Evolutionary conservation across 2,113 vertebrate species (phyloP).

Genomic region (Tragelaphus buxtoni): DNA sequence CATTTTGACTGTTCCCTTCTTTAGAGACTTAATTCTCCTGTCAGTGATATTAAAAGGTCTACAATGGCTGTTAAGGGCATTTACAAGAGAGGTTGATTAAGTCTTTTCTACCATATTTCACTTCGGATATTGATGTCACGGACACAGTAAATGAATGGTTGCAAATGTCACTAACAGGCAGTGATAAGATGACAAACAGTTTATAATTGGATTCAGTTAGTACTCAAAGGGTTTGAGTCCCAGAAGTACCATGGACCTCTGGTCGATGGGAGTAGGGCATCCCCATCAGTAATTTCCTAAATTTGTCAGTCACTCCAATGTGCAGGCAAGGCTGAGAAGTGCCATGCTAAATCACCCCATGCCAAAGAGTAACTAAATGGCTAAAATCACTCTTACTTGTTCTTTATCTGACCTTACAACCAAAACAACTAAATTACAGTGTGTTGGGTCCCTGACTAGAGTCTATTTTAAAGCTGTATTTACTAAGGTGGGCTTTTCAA

Average conservation of each 20-base stretch:
- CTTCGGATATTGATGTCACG: neutral
- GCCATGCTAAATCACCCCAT: neutral
- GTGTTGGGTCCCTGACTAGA: neutral
- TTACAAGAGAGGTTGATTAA: neutral
- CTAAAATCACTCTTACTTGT: too few relatives aligned
- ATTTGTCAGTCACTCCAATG: neutral
- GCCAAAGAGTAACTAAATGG: neutral
- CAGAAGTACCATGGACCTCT: fast-evolving
- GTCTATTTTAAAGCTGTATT: neutral
- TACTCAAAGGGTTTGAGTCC: neutral
- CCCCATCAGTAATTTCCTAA: neutral
- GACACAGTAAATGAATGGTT: neutral
- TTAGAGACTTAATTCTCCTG: constrained; percentile 9
- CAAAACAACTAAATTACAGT: neutral
- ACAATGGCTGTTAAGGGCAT: neutral
- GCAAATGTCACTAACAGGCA: neutral
- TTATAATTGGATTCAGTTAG: fast-evolving
- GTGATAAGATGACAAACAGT: fast-evolving
- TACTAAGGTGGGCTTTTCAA: neutral
- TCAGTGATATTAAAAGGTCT: neutral
- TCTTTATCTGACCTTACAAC: neutral
- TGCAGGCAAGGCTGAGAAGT: neutral
- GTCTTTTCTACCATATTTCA: neutral
- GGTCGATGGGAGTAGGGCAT: neutral
- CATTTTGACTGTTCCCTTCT: neutral